Percentiles rank a stretch among this genome's conserved stretches.
Evolutionary conservation across 1,140 invertebrate genomes (phyloP).

Genomic region (Pseudomyrmex sp.): DNA sequence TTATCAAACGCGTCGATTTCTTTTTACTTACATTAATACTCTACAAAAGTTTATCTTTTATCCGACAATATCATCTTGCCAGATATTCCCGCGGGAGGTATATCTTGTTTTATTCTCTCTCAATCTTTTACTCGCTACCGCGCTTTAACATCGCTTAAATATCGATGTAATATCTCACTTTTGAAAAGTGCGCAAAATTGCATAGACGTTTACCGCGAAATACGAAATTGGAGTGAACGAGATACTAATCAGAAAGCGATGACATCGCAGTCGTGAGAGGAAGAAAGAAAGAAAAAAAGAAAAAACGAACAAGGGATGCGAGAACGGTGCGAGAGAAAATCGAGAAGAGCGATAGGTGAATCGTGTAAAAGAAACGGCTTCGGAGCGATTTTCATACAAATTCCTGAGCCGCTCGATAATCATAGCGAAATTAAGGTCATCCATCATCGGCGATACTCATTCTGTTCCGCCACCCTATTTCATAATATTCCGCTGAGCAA

Average conservation of each 20-base stretch:
- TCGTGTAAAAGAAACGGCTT: conserved; percentile 70
- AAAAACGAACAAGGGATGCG: neutral
- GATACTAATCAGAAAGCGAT: conserved; percentile 44
- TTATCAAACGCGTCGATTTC: neutral
- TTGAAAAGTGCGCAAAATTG: conserved; percentile 27
- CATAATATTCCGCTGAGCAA: conserved; percentile 79
- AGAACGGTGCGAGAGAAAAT: neutral
- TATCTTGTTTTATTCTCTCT: too few species aligned
- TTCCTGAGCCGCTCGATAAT: conserved; percentile 79
- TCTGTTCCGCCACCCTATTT: conserved; percentile 77
- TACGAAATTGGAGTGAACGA: neutral
- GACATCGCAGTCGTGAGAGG: conserved; percentile 14
- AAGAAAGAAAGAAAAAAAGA: conserved; percentile 16
- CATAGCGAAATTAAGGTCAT: conserved; percentile 82
- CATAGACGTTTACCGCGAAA: conserved; percentile 6
- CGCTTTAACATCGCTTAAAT: conserved; percentile 20
- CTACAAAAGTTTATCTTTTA: neutral
- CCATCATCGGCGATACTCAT: conserved; percentile 77
- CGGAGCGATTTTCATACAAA: conserved; percentile 80
- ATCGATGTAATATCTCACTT: conserved; percentile 39
- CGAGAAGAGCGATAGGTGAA: conserved; percentile 15
- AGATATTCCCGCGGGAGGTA: neutral
- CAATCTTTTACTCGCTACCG: conserved; percentile 18
- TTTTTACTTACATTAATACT: neutral
- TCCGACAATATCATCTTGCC: neutral